phyloP scores from a whole-genome alignment of 1,140 invertebrate species.

The Drosophila micromelanica region DNA sequence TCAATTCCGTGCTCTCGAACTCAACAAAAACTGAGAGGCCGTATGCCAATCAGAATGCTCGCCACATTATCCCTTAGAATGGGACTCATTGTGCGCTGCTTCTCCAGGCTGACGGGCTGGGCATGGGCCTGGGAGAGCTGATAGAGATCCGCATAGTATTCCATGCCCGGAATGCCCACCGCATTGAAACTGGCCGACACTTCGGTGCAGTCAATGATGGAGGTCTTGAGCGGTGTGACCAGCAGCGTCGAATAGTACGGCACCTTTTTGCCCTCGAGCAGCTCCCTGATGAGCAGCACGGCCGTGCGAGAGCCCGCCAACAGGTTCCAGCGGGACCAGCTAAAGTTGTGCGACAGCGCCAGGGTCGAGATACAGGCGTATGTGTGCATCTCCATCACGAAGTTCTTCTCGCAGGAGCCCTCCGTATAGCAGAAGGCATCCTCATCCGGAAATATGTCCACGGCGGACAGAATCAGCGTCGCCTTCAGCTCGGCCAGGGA shows the following conservation, averaged over 20 bases:
- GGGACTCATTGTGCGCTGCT: slow-evolving; percentile 76
- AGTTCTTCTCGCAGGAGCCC: slow-evolving; percentile 88
- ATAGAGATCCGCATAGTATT: slow-evolving; percentile 90
- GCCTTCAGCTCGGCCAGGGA: slow-evolving; percentile 72
- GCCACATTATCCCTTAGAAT: slow-evolving; percentile 79
- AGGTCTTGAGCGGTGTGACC: slow-evolving; percentile 87
- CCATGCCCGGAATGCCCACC: slow-evolving; percentile 86
- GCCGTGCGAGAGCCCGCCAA: slow-evolving; percentile 88
- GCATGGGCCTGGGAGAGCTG: slow-evolving; percentile 85
- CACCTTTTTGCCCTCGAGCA: slow-evolving; percentile 87
- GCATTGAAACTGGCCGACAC: slow-evolving; percentile 88
- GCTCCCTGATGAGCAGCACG: slow-evolving; percentile 90
- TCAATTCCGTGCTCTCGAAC: neutral
- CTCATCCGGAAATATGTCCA: slow-evolving; percentile 95
- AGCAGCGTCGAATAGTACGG: slow-evolving; percentile 86
- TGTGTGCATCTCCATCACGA: slow-evolving; percentile 90
- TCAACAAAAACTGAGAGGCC: slow-evolving; percentile 81
- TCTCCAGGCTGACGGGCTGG: slow-evolving; percentile 69
- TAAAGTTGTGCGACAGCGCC: slow-evolving; percentile 91
- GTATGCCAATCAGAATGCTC: slow-evolving; percentile 71
- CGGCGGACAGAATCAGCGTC: slow-evolving; percentile 86
- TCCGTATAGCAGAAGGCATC: slow-evolving; percentile 94
- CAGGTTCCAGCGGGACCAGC: slow-evolving; percentile 95
- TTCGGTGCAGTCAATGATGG: slow-evolving; percentile 89
- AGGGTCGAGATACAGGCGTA: slow-evolving; percentile 93